Conservation (phyloP, 2,113 vertebrate species). For the Perca fluviatilis region DNA sequence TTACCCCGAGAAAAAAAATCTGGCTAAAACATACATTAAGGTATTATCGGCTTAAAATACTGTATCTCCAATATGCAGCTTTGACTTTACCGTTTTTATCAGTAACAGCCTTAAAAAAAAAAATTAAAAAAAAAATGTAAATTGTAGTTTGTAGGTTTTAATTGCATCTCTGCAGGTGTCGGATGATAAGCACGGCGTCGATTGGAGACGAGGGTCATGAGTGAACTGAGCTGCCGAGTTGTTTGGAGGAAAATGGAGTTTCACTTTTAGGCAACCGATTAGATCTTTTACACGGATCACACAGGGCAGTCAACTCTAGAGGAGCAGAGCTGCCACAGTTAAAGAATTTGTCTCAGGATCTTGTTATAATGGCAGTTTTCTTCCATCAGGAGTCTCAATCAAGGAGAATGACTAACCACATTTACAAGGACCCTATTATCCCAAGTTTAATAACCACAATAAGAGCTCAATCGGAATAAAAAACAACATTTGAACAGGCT, state of each 20-base stretch:
- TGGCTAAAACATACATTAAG: constrained; percentile 3
- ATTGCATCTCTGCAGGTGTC: constrained; percentile 21
- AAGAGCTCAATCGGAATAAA: background rate
- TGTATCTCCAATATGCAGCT: constrained; percentile 31
- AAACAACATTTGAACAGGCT: too few relatives aligned
- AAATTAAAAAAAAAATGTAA: constrained; percentile 12
- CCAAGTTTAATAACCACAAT: background rate
- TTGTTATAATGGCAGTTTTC: constrained; percentile 37
- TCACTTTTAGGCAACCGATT: constrained; percentile 9
- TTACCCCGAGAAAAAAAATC: constrained; percentile 12
- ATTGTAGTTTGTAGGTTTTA: constrained; percentile 44
- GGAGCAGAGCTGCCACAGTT: background rate
- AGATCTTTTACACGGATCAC: background rate
- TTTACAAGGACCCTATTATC: background rate
- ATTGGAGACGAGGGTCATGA: constrained; percentile 6
- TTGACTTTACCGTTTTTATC: constrained; percentile 11
- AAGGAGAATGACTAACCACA: background rate
- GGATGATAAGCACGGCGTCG: background rate
- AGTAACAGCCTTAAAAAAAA: constrained; percentile 46
- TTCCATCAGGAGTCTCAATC: background rate
- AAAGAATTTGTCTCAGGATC: background rate
- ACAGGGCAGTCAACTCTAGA: background rate
- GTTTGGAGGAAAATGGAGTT: background rate
- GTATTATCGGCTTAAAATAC: constrained; percentile 27
- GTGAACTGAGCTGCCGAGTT: constrained; percentile 17